Evolutionary conservation across 2,888 invertebrate species (phyloP), one percentile per base, ranked within the genome.

Genomic region (Ophraella communa): DNA sequence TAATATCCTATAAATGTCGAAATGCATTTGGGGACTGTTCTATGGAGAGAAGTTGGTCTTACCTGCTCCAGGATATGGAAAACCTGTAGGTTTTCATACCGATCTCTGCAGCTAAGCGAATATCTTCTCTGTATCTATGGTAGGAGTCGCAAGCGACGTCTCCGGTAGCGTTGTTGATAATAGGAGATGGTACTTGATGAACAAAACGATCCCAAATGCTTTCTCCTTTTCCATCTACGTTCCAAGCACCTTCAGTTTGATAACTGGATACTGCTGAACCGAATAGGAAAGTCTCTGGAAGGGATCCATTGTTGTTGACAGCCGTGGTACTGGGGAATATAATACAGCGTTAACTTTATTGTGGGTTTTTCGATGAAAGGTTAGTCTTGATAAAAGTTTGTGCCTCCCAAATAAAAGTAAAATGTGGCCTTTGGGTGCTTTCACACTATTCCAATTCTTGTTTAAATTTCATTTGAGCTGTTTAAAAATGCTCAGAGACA

Each of bases 111-210:
- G 90, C 74, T 47, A 89, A 76, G 24, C 79, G 74, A 0, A 90
- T 85, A 71, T 92, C 91, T 39, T 87, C 85, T 72, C 84, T 83
- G 77, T 85, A 87, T 71, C 82, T 84, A 78, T 89, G 87, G 78
- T 89, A 91, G 17, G 89, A 89, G 77, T 91, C 88, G 57, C 87
- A 87, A 0, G 90, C 87, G 0, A 88, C 80, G 73, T 90, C 89
- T 0, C 86, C 90, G 56, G 85, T 89, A 0, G 84, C 51, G n/a
- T 44, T 59, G 11, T 59, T 52, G 11, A 18, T 5, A 5, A 60
- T 45, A 4, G 27, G 33, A 14, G 54, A 18, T 2, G 64, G 45
- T 24, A 60, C n/a, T 18, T 45, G 21, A 52, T 67, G 69, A 18
- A 44, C 14, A 23, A 60, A 57, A 17, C 14, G 21, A 11, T 70